Evolutionary conservation across 2,797 vertebrate species (phyloP).

Genomic region (Oreochromis grahami): DNA sequence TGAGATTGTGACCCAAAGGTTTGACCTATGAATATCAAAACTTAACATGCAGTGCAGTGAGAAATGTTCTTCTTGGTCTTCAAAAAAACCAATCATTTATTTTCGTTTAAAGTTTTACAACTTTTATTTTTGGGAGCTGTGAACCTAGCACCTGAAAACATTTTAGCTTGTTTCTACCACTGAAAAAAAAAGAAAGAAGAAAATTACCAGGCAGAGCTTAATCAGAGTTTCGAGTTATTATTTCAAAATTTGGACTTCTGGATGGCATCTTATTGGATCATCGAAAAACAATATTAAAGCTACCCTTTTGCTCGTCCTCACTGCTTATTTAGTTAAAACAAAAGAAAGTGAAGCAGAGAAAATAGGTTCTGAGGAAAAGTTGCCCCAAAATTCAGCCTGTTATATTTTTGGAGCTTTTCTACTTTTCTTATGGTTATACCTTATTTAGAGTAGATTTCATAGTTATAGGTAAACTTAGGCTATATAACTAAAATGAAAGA

Average conservation of each 20-base stretch:
- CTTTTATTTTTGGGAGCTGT: background rate
- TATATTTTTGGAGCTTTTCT: background rate
- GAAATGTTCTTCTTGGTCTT: background rate
- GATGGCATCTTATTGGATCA: too few species aligned
- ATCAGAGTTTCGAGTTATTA: background rate
- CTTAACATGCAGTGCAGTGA: background rate
- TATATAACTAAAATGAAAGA: background rate
- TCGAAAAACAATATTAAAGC: too few species aligned
- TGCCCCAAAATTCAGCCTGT: background rate
- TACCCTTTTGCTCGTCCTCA: too few species aligned
- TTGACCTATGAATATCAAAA: background rate
- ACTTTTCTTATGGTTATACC: background rate
- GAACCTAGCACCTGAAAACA: too few species aligned
- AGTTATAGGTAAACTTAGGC: background rate
- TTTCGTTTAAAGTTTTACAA: background rate
- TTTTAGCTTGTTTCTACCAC: background rate
- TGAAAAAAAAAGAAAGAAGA: background rate
- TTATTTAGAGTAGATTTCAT: background rate
- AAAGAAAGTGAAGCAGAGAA: background rate
- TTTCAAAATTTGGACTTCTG: background rate
- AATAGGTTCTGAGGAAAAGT: rapidly evolving
- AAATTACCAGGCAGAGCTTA: rapidly evolving
- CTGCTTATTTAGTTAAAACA: too few species aligned
- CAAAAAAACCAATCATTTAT: background rate
- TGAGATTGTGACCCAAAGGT: background rate